Conservation (phyloP, 1,140 invertebrate species). For the Macrostomum lignano region DNA sequence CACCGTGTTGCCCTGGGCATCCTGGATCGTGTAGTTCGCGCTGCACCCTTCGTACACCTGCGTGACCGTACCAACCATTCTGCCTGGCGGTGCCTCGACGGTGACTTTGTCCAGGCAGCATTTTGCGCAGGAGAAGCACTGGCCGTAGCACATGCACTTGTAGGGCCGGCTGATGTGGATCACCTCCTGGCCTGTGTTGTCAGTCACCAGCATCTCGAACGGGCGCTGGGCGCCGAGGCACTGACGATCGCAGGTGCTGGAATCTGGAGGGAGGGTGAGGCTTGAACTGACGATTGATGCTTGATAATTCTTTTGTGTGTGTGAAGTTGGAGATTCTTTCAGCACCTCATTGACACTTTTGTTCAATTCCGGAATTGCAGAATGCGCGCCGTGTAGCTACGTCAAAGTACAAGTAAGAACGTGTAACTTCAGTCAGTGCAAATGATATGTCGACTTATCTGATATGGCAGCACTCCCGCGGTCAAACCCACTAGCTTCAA, state of each 20-base stretch:
- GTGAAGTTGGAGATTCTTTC: too few relatives aligned
- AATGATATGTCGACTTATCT: too few relatives aligned
- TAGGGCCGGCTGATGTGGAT: conserved; percentile 44
- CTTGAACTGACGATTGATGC: too few relatives aligned
- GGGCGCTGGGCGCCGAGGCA: conserved; percentile 44
- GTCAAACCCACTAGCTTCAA: too few relatives aligned
- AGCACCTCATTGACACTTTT: too few relatives aligned
- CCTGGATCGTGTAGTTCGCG: neutral
- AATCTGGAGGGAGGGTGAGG: too few relatives aligned
- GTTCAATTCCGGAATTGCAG: too few relatives aligned
- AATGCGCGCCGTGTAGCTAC: too few relatives aligned
- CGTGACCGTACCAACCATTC: conserved; percentile 7
- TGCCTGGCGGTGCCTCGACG: conserved; percentile 8
- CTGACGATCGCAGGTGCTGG: conserved; percentile 45
- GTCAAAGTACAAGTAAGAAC: too few relatives aligned
- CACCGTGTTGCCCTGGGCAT: neutral
- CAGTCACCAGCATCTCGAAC: conserved; percentile 57
- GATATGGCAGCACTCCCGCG: too few relatives aligned
- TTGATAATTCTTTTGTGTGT: too few relatives aligned
- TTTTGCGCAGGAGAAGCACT: conserved; percentile 6
- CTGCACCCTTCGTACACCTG: conserved; percentile 6
- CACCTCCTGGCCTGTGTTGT: conserved; percentile 45
- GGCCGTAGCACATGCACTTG: conserved; percentile 39
- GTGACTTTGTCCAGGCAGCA: conserved; percentile 6
- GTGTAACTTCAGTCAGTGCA: too few relatives aligned